Evolutionary conservation across 2,113 vertebrate species (phyloP), one percentile per base, ranked within the genome.

Genomic region (Pituophis catenifer): DNA sequence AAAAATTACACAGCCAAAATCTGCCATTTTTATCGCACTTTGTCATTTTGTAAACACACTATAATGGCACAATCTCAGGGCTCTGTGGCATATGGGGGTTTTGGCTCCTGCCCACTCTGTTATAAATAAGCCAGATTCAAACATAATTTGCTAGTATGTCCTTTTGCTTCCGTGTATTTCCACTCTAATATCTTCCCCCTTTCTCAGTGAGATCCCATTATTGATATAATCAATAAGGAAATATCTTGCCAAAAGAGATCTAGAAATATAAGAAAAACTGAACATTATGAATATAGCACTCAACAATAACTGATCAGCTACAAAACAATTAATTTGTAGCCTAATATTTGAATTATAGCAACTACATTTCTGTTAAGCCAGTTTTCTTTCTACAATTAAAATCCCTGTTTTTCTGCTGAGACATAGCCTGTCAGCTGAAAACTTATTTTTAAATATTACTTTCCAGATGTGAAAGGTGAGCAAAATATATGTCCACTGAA

Each of bases 371-470:
- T 91, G 33, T 50, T 50, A 58, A 38, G 33, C 38, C n/a, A 8
- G 26, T 3, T 81, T 58, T 58, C 13, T n/a, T 50, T 50, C 8
- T 50, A 50, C 38, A 48, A n/a, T 86, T 91, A 86, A 81, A 86
- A 48, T n/a, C 58, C 15, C 38, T 21, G 17, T 54, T 52, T 75
- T 86, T 91, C 54, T 59, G 24, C 24, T 58, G 58, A 91, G 81
- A 86, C 24, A 29, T 50, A 86, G 54, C 24, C 38, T 91, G 54
- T 50, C 81, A 91, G 44, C 81, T 59, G 44, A 59, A 86, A 91
- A 33, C 38, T n/a, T 58, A 24, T 50, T 55, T 57, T 86, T 91
- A 91, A 91, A 86, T 91, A 91, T 91, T 86, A 48, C 33, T 55
- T 29, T 24, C 33, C 53, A 91, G 23, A 55, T 50, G 33, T 58